Base-by-base conservation (phyloP, 2,113 vertebrate genomes). In the Oncorhynchus keta region DNA sequence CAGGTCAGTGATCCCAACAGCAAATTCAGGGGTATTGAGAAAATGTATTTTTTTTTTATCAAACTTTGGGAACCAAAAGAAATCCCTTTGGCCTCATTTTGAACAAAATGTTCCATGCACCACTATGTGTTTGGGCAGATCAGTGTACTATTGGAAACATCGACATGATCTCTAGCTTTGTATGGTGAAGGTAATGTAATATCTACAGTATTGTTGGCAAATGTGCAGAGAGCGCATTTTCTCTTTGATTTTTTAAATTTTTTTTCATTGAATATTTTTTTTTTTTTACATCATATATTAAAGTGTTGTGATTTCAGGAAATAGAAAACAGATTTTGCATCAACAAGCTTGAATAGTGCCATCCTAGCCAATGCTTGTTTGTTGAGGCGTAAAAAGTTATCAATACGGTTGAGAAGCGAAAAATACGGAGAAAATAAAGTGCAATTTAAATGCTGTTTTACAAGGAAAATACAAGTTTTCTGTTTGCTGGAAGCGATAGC, bases 401-500 rank as follows among this genome's bases (percentile, higher is more conserved):
- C 74, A 83, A 90, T 91, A 83, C 11, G 85, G 89, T 90, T 72
- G 68, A 88, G 76, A 88, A 85, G 86, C 74, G 91, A 84, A 89
- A 72, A 61, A 72, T 74, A 76, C 89, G 85, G 39, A 95, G 88
- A 73, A 51, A 74, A 77, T 74, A 89, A 87, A 95, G 88, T 93
- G 90, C 91, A 97, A 97, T 94, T 95, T 70, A 84, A 69, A 91
- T 84, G 83, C 83, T 79, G 95, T 95, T 94, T 87, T 91, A 89
- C 84, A 89, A 84, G 67, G 57, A 62, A 74, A 83, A 84, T 66
- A 79, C 79, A 92, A 82, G 92, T 93, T 96, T 98, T 99, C 97
- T 99, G 97, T 99, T 98, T 97, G 95, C 97, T 99, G 97, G 95
- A 98, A 97, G 89, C 89, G 89, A 91, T 88, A 88, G 92, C 89